A percentile compares a stretch with the other conserved stretches of the same genome.
Conservation (phyloP, 2,113 vertebrate genomes). For the Cynocephalus volans region DNA sequence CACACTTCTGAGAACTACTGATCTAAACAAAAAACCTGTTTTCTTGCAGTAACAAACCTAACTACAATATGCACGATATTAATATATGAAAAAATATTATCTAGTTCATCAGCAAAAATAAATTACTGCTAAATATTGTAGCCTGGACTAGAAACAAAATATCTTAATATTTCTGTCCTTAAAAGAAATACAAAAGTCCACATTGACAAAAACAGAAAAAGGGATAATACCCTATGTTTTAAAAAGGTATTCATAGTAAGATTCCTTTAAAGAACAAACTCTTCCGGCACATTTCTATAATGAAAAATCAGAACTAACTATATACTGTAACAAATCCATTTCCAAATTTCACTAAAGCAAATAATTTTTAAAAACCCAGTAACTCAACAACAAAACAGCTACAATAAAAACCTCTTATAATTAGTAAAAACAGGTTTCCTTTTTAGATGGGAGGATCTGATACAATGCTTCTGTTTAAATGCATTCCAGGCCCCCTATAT, state of each 20-base stretch:
- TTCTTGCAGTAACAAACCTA: slow-evolving; percentile 31
- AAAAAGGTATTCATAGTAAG: slow-evolving; percentile 20
- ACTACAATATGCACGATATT: slow-evolving; percentile 33
- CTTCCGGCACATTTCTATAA: neutral
- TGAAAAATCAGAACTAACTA: slow-evolving; percentile 35
- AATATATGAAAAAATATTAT: slow-evolving; percentile 3
- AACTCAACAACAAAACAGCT: slow-evolving; percentile 35
- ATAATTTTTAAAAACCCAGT: too few relatives aligned
- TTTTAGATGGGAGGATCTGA: slow-evolving; percentile 17
- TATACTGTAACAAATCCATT: neutral
- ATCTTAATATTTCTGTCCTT: neutral
- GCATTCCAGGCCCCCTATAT: neutral
- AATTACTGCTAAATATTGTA: slow-evolving; percentile 21
- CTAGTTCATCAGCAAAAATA: slow-evolving; percentile 59
- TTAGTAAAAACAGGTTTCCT: slow-evolving; percentile 52
- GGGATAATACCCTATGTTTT: neutral
- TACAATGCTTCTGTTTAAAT: slow-evolving; percentile 56
- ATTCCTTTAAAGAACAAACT: slow-evolving; percentile 58
- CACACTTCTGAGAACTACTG: slow-evolving; percentile 12
- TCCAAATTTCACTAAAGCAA: slow-evolving; percentile 49
- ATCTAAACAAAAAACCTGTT: slow-evolving; percentile 16
- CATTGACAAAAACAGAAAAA: slow-evolving; percentile 58
- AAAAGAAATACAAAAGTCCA: slow-evolving; percentile 36
- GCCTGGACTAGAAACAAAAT: slow-evolving; percentile 47
- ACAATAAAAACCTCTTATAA: slow-evolving; percentile 22